Evolutionary conservation across 2,888 invertebrate genomes (phyloP).

Genomic region (Mycalesis mineus): DNA sequence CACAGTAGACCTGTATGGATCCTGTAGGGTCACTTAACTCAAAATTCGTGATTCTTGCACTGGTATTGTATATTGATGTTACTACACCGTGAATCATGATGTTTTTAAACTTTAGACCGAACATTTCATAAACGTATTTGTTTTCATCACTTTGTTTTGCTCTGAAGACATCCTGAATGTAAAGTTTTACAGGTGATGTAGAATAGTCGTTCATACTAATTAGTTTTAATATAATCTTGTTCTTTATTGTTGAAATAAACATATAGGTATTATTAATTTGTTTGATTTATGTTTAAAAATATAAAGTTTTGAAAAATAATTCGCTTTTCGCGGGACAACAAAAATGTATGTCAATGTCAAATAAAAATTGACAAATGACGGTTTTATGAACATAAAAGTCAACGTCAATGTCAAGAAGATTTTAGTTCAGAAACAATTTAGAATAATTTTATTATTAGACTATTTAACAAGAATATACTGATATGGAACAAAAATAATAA

Average conservation of each 20-base stretch:
- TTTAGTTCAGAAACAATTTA: too few relatives aligned
- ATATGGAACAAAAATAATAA: too few relatives aligned
- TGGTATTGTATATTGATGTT: slow-evolving; percentile 54
- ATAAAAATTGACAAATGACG: too few relatives aligned
- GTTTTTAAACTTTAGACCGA: slow-evolving; percentile 61
- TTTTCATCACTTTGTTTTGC: slow-evolving; percentile 50
- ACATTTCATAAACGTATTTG: slow-evolving; percentile 63
- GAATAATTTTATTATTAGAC: too few relatives aligned
- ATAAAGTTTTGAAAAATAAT: neutral
- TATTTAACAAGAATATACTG: too few relatives aligned
- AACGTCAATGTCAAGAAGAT: too few relatives aligned
- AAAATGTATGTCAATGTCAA: too few relatives aligned
- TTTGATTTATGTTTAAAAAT: neutral
- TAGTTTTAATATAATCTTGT: too few relatives aligned
- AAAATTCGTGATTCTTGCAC: slow-evolving; percentile 43
- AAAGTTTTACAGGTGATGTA: slow-evolving; percentile 56
- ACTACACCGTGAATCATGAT: slow-evolving; percentile 64
- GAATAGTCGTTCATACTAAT: slow-evolving; percentile 40
- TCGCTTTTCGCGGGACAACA: neutral
- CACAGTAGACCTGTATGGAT: slow-evolving; percentile 57
- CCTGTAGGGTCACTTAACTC: slow-evolving; percentile 67
- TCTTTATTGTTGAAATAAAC: too few relatives aligned
- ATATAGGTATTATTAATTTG: neutral
- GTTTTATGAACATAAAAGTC: too few relatives aligned
- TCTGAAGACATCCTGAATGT: slow-evolving; percentile 67